Conservation (phyloP, 2,113 vertebrate genomes). For the Elephas maximus region DNA sequence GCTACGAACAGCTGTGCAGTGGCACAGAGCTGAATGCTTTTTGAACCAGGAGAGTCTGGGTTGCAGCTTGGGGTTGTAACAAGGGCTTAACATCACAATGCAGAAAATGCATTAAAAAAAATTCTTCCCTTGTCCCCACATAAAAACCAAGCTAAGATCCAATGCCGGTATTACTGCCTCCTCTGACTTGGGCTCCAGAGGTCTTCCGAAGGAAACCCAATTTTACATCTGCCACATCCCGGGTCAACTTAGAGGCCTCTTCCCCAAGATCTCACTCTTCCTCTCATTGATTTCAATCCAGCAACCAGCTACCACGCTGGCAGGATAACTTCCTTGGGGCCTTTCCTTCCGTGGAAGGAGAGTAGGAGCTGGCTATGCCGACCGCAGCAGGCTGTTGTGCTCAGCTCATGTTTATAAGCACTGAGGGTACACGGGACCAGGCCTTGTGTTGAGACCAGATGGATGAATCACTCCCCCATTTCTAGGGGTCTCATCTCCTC, state of each 20-base stretch:
- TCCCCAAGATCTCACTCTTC: not conserved
- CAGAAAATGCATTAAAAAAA: not conserved
- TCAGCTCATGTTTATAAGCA: not conserved
- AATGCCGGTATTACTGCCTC: not conserved
- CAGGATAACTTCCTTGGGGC: not conserved
- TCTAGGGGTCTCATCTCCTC: not conserved
- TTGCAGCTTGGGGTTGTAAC: not conserved
- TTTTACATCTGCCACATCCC: not conserved
- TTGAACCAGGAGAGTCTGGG: not conserved
- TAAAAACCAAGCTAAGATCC: slow-evolving; percentile 24
- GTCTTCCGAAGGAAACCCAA: slow-evolving; percentile 37
- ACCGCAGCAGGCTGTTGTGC: not conserved
- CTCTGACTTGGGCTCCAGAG: not conserved
- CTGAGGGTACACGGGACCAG: not conserved
- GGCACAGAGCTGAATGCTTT: not conserved
- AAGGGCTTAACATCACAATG: slow-evolving; percentile 11
- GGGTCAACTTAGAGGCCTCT: not conserved
- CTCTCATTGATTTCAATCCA: not conserved
- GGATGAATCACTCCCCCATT: not conserved
- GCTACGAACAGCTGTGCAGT: not conserved
- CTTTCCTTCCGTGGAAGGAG: not conserved
- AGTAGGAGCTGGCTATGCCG: not conserved
- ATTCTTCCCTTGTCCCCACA: not conserved
- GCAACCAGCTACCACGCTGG: not conserved
- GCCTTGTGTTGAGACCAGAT: not conserved